Evolutionary conservation across 2,113 vertebrate species (phyloP).

Genomic region (Paralichthys olivaceus): DNA sequence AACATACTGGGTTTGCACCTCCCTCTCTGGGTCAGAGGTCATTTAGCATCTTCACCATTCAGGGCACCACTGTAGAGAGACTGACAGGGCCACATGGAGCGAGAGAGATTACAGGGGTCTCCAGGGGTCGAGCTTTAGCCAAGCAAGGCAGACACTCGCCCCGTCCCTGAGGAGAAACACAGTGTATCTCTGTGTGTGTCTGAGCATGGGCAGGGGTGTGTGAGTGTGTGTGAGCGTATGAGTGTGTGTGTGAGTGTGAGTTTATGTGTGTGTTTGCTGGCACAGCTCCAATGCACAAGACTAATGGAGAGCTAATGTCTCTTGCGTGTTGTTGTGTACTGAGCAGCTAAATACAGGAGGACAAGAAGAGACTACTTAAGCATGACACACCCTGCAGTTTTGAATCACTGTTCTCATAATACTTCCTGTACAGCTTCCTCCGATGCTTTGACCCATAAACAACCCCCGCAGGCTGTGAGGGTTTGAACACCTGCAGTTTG

Average conservation of each 20-base stretch:
- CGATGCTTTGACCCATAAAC: constrained; percentile 18
- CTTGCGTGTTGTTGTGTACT: constrained; percentile 64
- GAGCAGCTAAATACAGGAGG: constrained; percentile 58
- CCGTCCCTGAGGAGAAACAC: constrained; percentile 16
- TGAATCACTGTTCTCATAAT: constrained; percentile 36
- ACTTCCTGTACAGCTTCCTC: constrained; percentile 18
- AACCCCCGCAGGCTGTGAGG: constrained; percentile 2
- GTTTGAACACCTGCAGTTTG: constrained; percentile 12
- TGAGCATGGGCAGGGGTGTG: constrained; percentile 2
- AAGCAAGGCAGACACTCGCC: constrained; percentile 12
- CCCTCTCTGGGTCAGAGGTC: constrained; percentile 36
- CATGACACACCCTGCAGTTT: constrained; percentile 34
- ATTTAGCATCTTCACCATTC: neutral
- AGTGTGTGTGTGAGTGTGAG: neutral
- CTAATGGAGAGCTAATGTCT: constrained; percentile 63
- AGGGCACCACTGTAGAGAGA: constrained; percentile 13
- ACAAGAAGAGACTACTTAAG: constrained; percentile 48
- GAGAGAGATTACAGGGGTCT: constrained; percentile 21
- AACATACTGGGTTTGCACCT: neutral
- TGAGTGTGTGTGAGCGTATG: neutral
- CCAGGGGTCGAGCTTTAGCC: constrained; percentile 16
- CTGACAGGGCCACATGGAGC: constrained; percentile 35
- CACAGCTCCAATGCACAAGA: constrained; percentile 44
- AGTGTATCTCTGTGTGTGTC: constrained; percentile 18
- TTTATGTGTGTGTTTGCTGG: constrained; percentile 13